Evolutionary conservation across 2,888 invertebrate genomes (phyloP), one percentile per base, ranked within the genome.

Genomic region (Dorcus hopei): DNA sequence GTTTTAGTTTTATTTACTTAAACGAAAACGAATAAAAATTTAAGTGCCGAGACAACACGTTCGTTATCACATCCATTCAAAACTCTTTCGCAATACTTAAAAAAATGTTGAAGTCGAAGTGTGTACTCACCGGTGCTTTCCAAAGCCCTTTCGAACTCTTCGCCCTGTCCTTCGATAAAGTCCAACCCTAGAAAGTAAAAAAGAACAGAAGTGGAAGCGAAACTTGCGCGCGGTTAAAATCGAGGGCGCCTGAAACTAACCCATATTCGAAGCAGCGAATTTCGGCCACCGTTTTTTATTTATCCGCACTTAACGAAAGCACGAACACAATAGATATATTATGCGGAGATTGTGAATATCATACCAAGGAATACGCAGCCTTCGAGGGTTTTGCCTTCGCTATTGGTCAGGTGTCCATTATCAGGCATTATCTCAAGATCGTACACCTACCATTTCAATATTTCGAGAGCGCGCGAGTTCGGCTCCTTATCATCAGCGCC

Each of bases 81-180:
- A 33, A 33, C 3, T 33, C 26, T 33, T 33, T 33, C 26, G 26
- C 26, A 33, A 33, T 7, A 33, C 0, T 14, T 33, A 33, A 33
- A 33, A 33, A 33, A 33, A 7, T 3, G 3, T 7, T 33, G 3
- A 33, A 33, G 5, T 3, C 26, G 26, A 4, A 33, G 26, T 6
- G 5, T 33, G 26, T 33, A 74, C 80, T 79, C 73, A 87, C 88
- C 88, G 76, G 88, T 85, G 61, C 85, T 85, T 72, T 87, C 86
- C 70, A 88, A 84, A 64, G 88, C 88, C 70, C 85, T 83, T 79
- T 88, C 88, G 77, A 88, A 88, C 77, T 88, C 87, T 72, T 87
- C 87, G 66, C 87, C 87, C 81, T 87, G 86, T 68, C 80, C 81
- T 74, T 87, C 87, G 75, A 87, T 83, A 77, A 88, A 88, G 79